These are phyloP conservation scores for Silurus meridionalis DNA, from an alignment of 2,113 vertebrate species.

Conservation along the genomic window DNA sequence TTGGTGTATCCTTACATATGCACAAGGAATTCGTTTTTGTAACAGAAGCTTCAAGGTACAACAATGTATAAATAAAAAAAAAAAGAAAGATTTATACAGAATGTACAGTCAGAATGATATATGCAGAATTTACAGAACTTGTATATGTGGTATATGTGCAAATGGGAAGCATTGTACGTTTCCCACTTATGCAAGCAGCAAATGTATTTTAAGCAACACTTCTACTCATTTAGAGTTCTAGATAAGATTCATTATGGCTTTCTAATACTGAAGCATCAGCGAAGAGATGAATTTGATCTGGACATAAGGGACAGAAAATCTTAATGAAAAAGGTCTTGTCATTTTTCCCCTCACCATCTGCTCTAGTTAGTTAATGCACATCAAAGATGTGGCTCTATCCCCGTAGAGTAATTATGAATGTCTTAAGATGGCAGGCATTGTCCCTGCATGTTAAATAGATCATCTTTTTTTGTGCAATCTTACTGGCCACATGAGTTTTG, in stretches of 20 bases:
- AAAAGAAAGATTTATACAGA: no score
- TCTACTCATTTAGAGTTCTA: neutral
- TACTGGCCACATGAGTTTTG: conserved; percentile 4
- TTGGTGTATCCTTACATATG: no score
- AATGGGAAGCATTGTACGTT: no score
- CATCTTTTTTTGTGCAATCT: conserved; percentile 20
- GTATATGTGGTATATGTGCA: no score
- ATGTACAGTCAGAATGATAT: no score
- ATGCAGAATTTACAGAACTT: no score
- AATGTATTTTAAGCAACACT: neutral
- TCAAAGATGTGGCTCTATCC: conserved; percentile 60
- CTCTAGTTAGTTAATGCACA: conserved; percentile 56
- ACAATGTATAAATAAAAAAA: no score
- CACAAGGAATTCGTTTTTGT: no score
- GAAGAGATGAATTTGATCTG: neutral
- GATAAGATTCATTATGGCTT: neutral
- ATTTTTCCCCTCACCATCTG: conserved; percentile 62
- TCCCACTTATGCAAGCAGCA: no score
- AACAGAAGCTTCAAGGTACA: no score
- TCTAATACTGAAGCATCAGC: neutral
- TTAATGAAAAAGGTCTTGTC: conserved; percentile 57
- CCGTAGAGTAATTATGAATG: conserved; percentile 61
- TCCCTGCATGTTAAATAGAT: conserved; percentile 37
- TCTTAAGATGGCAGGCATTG: conserved; percentile 43
- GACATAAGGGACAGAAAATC: conserved; percentile 44